These are phyloP conservation scores for Lithosia quadra DNA, from an alignment of 2,888 invertebrate species.

Conservation along the genomic window DNA sequence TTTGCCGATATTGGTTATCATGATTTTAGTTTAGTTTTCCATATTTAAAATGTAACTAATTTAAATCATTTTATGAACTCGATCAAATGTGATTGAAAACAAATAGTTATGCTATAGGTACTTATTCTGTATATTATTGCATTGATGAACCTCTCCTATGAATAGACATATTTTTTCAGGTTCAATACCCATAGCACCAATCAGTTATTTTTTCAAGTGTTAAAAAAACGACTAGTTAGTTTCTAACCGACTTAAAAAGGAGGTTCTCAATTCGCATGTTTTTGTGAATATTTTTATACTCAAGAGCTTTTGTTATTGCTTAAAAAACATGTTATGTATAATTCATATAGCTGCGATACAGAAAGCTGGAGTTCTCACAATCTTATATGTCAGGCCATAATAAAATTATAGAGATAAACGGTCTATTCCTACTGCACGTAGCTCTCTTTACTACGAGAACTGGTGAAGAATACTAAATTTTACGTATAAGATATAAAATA, in stretches of 20 bases:
- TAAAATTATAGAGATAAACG: not conserved
- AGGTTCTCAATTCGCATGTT: too few relatives aligned
- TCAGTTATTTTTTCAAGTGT: too few relatives aligned
- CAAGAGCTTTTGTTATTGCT: not conserved
- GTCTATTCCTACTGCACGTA: not conserved
- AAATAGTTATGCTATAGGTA: not conserved
- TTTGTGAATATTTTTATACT: not conserved
- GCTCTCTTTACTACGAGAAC: not conserved
- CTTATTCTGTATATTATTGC: not conserved
- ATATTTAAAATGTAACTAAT: not conserved
- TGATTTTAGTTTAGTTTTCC: slow-evolving; percentile 7
- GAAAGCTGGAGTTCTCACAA: not conserved
- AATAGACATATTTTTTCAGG: too few relatives aligned
- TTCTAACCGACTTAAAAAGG: too few relatives aligned
- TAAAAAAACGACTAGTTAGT: too few relatives aligned
- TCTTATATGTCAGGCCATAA: not conserved
- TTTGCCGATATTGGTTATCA: slow-evolving; percentile 19
- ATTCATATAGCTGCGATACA: not conserved
- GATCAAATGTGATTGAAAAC: not conserved
- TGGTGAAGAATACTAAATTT: not conserved
- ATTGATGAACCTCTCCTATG: not conserved
- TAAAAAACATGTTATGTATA: not conserved
- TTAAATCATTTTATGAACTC: not conserved
- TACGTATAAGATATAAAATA: not conserved
- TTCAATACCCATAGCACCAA: not conserved